Base-by-base conservation (phyloP, 1,140 invertebrate genomes). In the Philopotamus ludificatus region DNA sequence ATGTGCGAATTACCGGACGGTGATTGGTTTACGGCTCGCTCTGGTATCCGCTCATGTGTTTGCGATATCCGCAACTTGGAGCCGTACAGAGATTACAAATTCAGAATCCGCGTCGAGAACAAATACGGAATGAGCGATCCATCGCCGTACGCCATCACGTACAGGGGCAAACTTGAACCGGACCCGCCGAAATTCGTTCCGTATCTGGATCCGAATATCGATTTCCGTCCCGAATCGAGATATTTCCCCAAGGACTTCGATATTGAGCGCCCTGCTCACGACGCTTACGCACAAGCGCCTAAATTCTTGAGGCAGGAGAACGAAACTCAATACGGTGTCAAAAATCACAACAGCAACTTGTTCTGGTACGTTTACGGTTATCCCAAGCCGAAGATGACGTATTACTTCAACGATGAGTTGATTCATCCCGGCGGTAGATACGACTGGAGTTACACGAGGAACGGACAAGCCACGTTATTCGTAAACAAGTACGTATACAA, bases 41-140 rank as follows among this genome's bases (percentile, higher is more conserved):
- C 88, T 18, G 91, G 92, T 2, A 84, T 96, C 3, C 84, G 91
- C 63, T 91, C 90, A 42, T 93, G 90, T 72, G 85, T 86, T 18
- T 94, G 91, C 73, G 92, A 94, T 72, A 89, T 97, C 50, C 81
- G 86, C 22, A 91, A 90, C 75, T 81, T 92, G 34, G 87, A 91
- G 71, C 93, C 93, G 0, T 91, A 91, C 79, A 83, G 89, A 57
- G 93, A 97, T 79, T 97, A 96, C 78, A 90, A 90, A 74, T 97
- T 97, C 81, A 83, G 95, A 45, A 85, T 97, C 22, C 85, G 94
- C n/a, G 95, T 97, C 1, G 94, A 97, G 73, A 97, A 97, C 75
- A 93, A 94, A 76, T 94, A 93, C 73, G 95, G 95, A n/a, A 86
- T 97, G n/a, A 95, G 93, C 75, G 95, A 97, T 74, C 94, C 95